Conservation (phyloP, 1,140 invertebrate genomes). For the Glossosoma conforme region DNA sequence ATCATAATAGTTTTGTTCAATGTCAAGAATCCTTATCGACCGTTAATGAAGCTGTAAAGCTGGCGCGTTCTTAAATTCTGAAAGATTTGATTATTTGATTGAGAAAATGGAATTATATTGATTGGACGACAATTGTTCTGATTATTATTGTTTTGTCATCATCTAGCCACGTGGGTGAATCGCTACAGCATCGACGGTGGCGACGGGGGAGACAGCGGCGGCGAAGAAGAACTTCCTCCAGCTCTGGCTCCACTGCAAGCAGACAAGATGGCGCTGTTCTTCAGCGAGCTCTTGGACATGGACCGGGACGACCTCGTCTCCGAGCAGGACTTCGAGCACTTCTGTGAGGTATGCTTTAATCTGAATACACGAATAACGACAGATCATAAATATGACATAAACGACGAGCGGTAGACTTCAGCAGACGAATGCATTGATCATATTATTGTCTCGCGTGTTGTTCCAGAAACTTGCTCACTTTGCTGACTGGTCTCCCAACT, state of each 20-base stretch:
- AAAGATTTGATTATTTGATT: too few species aligned
- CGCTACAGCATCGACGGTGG: slow-evolving; percentile 59
- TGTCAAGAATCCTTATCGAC: too few species aligned
- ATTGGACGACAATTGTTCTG: too few species aligned
- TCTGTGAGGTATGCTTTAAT: slow-evolving; percentile 58
- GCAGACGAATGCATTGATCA: neutral
- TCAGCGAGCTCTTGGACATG: slow-evolving; percentile 61
- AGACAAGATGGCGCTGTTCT: slow-evolving; percentile 65
- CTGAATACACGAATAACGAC: neutral
- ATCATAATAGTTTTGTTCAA: too few species aligned
- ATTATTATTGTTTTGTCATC: neutral
- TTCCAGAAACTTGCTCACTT: slow-evolving; percentile 64
- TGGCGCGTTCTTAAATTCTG: too few species aligned
- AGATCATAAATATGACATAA: neutral
- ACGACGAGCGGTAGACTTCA: neutral
- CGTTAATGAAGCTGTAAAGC: too few species aligned
- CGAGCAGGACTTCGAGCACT: slow-evolving; percentile 62
- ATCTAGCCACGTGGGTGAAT: slow-evolving; percentile 62
- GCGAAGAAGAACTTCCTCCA: slow-evolving; percentile 46
- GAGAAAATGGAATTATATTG: too few species aligned
- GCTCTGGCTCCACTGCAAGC: slow-evolving; percentile 56
- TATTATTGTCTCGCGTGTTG: slow-evolving; percentile 25
- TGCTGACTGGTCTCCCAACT: slow-evolving; percentile 66
- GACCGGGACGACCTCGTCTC: slow-evolving; percentile 64
- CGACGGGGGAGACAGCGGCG: slow-evolving; percentile 49